Evolutionary conservation across 2,113 vertebrate species (phyloP).

Genomic region (Pitta sordida): DNA sequence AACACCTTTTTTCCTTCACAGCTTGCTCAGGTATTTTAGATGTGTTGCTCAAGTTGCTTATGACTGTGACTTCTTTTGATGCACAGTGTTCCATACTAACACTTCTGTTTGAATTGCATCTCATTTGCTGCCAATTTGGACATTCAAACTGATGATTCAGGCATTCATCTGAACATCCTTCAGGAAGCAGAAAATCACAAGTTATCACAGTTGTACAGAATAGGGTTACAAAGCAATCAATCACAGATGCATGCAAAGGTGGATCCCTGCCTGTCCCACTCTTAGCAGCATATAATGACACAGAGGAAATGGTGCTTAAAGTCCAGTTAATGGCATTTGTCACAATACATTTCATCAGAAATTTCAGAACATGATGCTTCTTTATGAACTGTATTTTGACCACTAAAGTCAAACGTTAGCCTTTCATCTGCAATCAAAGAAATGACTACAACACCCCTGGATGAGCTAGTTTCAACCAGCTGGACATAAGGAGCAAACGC

Average conservation of each 20-base stretch:
- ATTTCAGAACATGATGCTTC: background rate
- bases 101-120: background rate
- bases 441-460: accelerated
- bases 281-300: background rate
- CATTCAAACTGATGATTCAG: background rate
- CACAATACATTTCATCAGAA: background rate
- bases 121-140: background rate
- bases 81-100: background rate
- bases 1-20: conserved; percentile 18
- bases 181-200: background rate
- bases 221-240: background rate
- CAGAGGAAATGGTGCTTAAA: background rate
- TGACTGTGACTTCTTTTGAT: background rate
- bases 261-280: background rate
- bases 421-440: background rate
- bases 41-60: background rate
- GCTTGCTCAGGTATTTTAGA: background rate
- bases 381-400: background rate
- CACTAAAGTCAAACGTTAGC: background rate
- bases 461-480: background rate
- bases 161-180: background rate
- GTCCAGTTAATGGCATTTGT: background rate
- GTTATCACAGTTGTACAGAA: background rate
- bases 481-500: background rate
- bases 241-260: background rate